These are phyloP conservation scores for Polydesmus complanatus DNA, from an alignment of 2,888 invertebrate species.

Conservation along the genomic window DNA sequence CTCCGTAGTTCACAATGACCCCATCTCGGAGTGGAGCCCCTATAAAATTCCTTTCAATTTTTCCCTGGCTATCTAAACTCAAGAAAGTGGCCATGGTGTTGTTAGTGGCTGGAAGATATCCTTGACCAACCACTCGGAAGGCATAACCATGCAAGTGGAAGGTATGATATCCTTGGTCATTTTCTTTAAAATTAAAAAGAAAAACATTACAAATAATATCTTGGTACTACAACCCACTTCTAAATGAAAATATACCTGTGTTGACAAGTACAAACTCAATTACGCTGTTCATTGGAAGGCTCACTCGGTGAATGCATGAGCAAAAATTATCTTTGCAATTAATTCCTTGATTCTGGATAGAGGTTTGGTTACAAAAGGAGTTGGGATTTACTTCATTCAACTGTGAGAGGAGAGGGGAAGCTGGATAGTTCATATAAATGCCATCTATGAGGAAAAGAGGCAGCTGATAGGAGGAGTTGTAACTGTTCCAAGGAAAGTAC, in stretches of 20 bases:
- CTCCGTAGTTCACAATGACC: neutral
- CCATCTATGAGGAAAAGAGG: neutral
- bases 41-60: neutral
- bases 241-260: too few relatives aligned
- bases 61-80: neutral
- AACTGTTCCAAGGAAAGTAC: neutral
- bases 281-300: neutral
- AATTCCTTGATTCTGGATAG: neutral
- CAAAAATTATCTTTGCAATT: neutral
- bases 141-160: neutral
- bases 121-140: neutral
- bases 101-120: slow-evolving; percentile 26
- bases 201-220: too few relatives aligned
- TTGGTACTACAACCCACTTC: too few relatives aligned
- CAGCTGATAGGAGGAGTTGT: too few relatives aligned
- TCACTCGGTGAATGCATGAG: neutral
- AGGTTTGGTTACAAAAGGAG: neutral
- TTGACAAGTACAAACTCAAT: neutral
- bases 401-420: neutral
- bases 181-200: too few relatives aligned
- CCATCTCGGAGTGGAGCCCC: neutral
- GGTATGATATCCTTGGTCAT: neutral
- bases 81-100: neutral
- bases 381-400: neutral
- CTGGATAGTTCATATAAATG: neutral